These are phyloP conservation scores for Chrysogorgia sp. DNA, from an alignment of 92 coral and sea anemone species.

Conservation along the genomic window DNA sequence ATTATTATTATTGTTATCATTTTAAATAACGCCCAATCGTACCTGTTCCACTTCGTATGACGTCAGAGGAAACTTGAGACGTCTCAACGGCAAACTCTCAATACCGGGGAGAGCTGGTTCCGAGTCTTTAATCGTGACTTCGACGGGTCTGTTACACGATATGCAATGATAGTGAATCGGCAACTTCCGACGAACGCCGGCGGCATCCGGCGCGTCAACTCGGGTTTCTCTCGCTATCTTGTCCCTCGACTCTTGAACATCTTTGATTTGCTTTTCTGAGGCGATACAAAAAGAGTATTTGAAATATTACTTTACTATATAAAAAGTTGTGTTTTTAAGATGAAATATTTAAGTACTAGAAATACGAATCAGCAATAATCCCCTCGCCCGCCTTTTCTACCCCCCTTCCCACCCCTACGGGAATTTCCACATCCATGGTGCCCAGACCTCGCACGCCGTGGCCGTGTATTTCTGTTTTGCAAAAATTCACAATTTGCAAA, in stretches of 20 bases:
- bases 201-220: slow-evolving; percentile 85
- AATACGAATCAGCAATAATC: too few relatives aligned
- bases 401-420: too few relatives aligned
- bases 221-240: slow-evolving; percentile 92
- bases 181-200: slow-evolving; percentile 84
- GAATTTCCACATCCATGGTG: too few relatives aligned
- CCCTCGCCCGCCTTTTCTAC: too few relatives aligned
- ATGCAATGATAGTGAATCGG: slow-evolving; percentile 85
- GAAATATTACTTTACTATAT: too few relatives aligned
- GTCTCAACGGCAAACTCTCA: slow-evolving; percentile 71
- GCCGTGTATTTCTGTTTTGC: too few relatives aligned
- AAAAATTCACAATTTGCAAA: too few relatives aligned
- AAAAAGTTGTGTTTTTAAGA: too few relatives aligned
- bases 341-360: too few relatives aligned
- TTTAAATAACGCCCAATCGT: background rate
- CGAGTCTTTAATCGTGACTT: slow-evolving; percentile 62
- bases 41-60: slow-evolving; percentile 95
- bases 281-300: background rate
- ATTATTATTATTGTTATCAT: background rate
- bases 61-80: slow-evolving; percentile 81
- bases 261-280: slow-evolving; percentile 86
- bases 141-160: slow-evolving; percentile 93
- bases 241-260: slow-evolving; percentile 87
- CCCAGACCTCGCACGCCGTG: too few relatives aligned
- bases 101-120: slow-evolving; percentile 74